phyloP scores from a whole-genome alignment of 2,113 vertebrate species.

The Erinaceus europaeus region DNA sequence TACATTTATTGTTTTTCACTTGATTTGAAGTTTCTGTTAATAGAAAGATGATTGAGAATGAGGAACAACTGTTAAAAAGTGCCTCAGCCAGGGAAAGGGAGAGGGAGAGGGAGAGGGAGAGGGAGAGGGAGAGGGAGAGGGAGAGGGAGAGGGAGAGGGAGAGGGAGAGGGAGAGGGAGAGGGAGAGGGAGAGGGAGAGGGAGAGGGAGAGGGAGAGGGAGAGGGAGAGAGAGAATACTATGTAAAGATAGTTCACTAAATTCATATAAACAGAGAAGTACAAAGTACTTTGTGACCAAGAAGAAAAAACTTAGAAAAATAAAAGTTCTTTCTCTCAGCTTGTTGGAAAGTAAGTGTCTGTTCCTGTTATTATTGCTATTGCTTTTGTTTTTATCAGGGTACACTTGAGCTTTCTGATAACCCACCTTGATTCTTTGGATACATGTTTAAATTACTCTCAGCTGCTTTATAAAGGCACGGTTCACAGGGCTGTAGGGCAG shows the following conservation, averaged over 20 bases:
- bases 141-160: not conserved
- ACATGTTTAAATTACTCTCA: not conserved
- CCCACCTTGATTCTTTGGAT: not conserved
- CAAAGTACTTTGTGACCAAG: not conserved
- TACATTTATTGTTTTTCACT: not conserved
- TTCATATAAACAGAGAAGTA: not conserved
- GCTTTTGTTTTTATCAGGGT: not conserved
- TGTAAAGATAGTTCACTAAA: not conserved
- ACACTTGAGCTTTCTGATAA: not conserved
- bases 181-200: not conserved
- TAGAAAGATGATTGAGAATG: not conserved
- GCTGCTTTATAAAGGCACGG: not conserved
- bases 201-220: not conserved
- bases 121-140: not conserved
- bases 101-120: not conserved
- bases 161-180: not conserved
- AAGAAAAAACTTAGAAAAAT: not conserved
- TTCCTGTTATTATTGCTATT: not conserved
- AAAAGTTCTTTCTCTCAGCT: slow-evolving; percentile 15
- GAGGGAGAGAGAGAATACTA: too few species aligned
- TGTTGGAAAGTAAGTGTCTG: not conserved
- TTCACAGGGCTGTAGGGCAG: not conserved
- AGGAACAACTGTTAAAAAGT: not conserved
- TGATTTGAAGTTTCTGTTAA: not conserved
- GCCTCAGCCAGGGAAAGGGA: not conserved